Evolutionary conservation across 2,797 vertebrate genomes (phyloP).

Genomic region (Danionella dracula): DNA sequence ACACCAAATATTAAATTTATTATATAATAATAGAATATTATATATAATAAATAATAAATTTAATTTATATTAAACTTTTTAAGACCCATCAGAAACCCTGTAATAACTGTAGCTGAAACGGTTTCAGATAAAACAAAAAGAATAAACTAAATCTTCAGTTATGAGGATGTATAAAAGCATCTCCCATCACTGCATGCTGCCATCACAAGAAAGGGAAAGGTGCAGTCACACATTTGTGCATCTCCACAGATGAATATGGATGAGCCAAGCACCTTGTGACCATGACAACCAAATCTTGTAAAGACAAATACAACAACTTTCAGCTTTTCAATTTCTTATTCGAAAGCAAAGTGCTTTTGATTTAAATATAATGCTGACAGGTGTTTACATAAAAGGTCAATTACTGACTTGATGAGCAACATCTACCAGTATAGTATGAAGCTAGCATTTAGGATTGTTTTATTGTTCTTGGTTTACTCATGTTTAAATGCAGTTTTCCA

Average conservation of each 20-base stretch:
- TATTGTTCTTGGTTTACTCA: no score
- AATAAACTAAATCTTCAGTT: conserved; percentile 1
- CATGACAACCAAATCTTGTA: conserved; percentile 42
- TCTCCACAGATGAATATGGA: conserved; percentile 35
- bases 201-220: conserved; percentile 20
- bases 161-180: not conserved
- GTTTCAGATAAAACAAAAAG: not conserved
- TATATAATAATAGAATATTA: no score
- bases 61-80: no score
- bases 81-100: no score
- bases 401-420: not conserved
- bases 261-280: conserved; percentile 44
- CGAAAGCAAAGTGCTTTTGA: not conserved
- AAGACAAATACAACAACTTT: conserved; percentile 40
- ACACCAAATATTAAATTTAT: no score
- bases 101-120: no score
- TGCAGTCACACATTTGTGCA: conserved; percentile 28
- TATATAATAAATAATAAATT: no score
- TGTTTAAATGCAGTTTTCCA: no score
- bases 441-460: no score
- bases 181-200: conserved; percentile 11
- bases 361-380: not conserved
- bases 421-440: not conserved
- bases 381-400: not conserved
- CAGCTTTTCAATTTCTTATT: not conserved